Evolutionary conservation across 2,113 vertebrate species (phyloP).

Genomic region (Capricornis sumatraensis): DNA sequence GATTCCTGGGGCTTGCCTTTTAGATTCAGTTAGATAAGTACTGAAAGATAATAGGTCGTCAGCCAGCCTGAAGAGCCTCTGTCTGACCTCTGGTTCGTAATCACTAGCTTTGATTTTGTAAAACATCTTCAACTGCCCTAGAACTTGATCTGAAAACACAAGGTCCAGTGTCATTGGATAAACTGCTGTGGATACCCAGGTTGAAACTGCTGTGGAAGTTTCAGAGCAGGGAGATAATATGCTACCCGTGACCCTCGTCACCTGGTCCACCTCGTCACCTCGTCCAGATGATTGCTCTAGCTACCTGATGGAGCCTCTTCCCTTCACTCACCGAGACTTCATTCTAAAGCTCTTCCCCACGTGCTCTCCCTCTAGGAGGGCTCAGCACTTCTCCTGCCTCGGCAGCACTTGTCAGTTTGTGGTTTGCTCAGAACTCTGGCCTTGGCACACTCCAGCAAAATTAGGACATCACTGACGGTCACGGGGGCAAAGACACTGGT

Average conservation of each 20-base stretch:
- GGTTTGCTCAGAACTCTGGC: background rate
- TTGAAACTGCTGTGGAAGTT: background rate
- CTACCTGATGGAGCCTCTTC: background rate
- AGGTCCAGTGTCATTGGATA: background rate
- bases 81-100: background rate
- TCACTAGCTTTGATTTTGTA: background rate
- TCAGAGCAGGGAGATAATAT: background rate
- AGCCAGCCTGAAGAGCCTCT: background rate
- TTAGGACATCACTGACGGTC: background rate
- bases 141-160: background rate
- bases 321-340: background rate
- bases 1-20: background rate
- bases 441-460: background rate
- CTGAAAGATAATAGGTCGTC: background rate
- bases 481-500: background rate
- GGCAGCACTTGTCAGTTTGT: background rate
- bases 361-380: background rate
- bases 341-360: background rate
- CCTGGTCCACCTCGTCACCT: background rate
- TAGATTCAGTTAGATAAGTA: background rate
- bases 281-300: background rate
- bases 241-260: background rate
- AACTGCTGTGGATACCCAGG: fast-evolving
- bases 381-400: background rate
- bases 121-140: background rate